Evolutionary conservation across 2,888 invertebrate species (phyloP), one percentile per base, ranked within the genome.

Genomic region (Parelbella ahira): DNA sequence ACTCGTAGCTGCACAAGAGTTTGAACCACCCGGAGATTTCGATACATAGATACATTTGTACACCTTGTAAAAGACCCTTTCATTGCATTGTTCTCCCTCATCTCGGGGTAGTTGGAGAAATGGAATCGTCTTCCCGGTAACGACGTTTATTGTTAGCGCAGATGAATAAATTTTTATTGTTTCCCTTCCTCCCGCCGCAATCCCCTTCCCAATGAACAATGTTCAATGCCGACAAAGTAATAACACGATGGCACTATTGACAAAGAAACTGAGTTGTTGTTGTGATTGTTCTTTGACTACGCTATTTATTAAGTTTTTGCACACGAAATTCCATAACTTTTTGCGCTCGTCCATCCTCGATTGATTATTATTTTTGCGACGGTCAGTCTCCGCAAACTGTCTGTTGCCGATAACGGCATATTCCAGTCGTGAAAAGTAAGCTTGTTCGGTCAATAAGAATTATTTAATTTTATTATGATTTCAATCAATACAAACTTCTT

Each of bases 121-220:
- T 67, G 61, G 63, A 56, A 56, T 60, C 55, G 58, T 64, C 71
- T 78, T 77, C 75, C 58, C 51, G 64, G 72, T 71, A 74, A 72
- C 56, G 65, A 63, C 60, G 64, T 60, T 66, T 73, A 76, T 76
- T 76, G 69, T 78, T 68, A 60, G 65, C 65, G 54, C 57, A 68
- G 65, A 71, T 70, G 68, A 76, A 73, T 71, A 72, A 56, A 65
- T 69, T 71, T 76, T 73, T 63, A 67, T 67, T 64, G 54, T 68
- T 63, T 59, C 49, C 55, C 47, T n/a, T n/a, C n/a, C n/a, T n/a
- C n/a, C n/a, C n/a, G n/a, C n/a, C n/a, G n/a, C n/a, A n/a, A n/a
- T n/a, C n/a, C n/a, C n/a, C n/a, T n/a, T n/a, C n/a, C 21, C 7
- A 45, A 48, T 47, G 57, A 58, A 68, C 64, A 71, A 65, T 64